Percentiles rank a stretch among this genome's conserved stretches.
phyloP scores from a whole-genome alignment of 2,797 vertebrate genomes.

The Anguilla obscura region DNA sequence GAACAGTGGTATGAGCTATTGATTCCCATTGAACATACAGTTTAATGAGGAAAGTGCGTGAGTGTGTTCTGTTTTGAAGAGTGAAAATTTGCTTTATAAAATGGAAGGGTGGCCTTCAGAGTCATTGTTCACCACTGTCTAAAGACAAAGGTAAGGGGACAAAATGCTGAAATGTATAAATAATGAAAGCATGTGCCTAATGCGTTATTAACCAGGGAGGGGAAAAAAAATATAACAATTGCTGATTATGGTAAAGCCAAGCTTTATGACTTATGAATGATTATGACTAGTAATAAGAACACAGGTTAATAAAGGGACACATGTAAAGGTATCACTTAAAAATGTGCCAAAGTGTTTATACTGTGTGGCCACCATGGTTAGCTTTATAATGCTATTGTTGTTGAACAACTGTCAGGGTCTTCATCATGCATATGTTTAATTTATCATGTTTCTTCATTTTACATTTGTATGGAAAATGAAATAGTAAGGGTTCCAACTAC shows the following conservation, averaged over 20 bases:
- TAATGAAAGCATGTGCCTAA: neutral
- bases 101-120: conserved; percentile 6
- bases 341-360: neutral
- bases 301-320: no score
- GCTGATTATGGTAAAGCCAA: neutral
- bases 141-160: neutral
- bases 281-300: no score
- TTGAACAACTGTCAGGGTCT: neutral
- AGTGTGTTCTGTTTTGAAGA: conserved; percentile 27
- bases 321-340: no score
- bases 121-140: conserved; percentile 23
- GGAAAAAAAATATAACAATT: neutral
- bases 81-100: conserved; percentile 38
- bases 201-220: conserved; percentile 19
- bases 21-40: conserved; percentile 33
- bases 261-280: no score
- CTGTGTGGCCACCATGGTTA: neutral
- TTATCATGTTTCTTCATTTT: neutral
- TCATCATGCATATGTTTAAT: conserved; percentile 3
- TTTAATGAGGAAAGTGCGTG: conserved; percentile 32
- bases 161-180: neutral
- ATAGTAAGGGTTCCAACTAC: conserved; percentile 73
- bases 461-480: conserved; percentile 63
- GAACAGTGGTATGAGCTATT: conserved; percentile 32
- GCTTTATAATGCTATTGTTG: neutral